These are phyloP conservation scores for Oryzaephilus surinamensis DNA, from an alignment of 1,140 invertebrate genomes.

Conservation along the genomic window DNA sequence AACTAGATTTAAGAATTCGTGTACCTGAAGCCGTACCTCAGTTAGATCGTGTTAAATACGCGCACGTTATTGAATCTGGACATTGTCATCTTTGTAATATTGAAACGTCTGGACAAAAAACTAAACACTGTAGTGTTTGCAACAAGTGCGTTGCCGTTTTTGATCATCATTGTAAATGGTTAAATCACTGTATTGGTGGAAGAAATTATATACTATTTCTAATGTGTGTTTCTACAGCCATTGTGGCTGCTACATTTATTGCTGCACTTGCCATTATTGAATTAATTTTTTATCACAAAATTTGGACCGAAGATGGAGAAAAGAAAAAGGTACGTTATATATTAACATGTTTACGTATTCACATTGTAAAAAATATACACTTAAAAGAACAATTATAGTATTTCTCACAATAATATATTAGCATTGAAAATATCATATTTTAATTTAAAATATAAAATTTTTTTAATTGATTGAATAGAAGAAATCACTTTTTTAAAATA, in stretches of 20 bases:
- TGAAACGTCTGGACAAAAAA: constrained; percentile 40
- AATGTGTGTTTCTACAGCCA: constrained; percentile 72
- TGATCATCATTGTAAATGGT: constrained; percentile 96
- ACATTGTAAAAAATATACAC: no score
- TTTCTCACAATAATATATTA: no score
- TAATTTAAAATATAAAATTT: no score
- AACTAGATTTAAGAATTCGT: constrained; percentile 52
- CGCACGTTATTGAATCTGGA: constrained; percentile 91
- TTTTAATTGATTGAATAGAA: no score
- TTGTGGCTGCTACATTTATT: constrained; percentile 60
- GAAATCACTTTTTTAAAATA: no score
- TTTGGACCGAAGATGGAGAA: no score
- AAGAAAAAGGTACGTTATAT: no score
- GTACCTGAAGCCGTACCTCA: constrained; percentile 53
- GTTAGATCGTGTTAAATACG: constrained; percentile 77
- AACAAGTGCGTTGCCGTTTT: constrained; percentile 93
- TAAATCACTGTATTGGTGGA: constrained; percentile 90
- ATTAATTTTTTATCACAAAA: constrained; percentile 24
- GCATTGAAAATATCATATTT: no score
- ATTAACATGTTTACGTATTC: no score
- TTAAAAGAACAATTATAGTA: no score
- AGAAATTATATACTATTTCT: constrained; percentile 86
- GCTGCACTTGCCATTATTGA: constrained; percentile 57
- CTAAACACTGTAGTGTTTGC: constrained; percentile 93
- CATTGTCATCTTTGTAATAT: constrained; percentile 80